Conservation (phyloP, 2,888 invertebrate genomes). For the Eledona agricola region DNA sequence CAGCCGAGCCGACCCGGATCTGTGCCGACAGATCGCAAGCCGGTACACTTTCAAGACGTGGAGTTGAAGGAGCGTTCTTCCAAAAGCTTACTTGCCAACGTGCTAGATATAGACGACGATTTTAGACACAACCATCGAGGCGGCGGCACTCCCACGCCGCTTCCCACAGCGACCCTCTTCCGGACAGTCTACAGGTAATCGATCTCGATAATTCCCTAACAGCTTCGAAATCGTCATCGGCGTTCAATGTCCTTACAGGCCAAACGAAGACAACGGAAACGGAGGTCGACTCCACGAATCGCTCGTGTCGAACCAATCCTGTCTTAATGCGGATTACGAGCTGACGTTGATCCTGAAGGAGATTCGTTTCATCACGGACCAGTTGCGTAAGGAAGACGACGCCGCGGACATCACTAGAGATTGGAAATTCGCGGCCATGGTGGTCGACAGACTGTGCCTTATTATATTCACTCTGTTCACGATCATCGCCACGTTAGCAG, state of each 20-base stretch:
- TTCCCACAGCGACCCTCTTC: slow-evolving; percentile 72
- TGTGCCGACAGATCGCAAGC: slow-evolving; percentile 59
- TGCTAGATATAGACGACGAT: slow-evolving; percentile 97
- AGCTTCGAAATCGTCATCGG: neutral
- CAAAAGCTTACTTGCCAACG: slow-evolving; percentile 94
- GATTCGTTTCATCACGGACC: slow-evolving; percentile 90
- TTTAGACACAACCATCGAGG: slow-evolving; percentile 83
- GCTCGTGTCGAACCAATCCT: slow-evolving; percentile 80
- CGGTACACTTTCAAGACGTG: slow-evolving; percentile 61
- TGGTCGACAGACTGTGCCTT: slow-evolving; percentile 99
- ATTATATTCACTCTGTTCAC: slow-evolving; percentile 99
- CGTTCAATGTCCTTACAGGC: slow-evolving; percentile 50
- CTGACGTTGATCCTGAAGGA: slow-evolving; percentile 95
- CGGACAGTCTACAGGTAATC: slow-evolving; percentile 77
- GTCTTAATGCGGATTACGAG: slow-evolving; percentile 93
- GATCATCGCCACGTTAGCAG: slow-evolving; percentile 96
- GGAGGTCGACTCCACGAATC: slow-evolving; percentile 78
- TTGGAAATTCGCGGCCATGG: slow-evolving; percentile 99
- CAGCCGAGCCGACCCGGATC: slow-evolving; percentile 71
- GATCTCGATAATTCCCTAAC: neutral
- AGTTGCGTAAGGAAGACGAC: slow-evolving; percentile 95
- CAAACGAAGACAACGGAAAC: slow-evolving; percentile 64
- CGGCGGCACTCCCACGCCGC: slow-evolving; percentile 67
- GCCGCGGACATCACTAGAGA: slow-evolving; percentile 94
- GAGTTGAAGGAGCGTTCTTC: slow-evolving; percentile 74